Base-by-base conservation (phyloP, 1,140 invertebrate genomes). In the Kradibia gibbosae region DNA sequence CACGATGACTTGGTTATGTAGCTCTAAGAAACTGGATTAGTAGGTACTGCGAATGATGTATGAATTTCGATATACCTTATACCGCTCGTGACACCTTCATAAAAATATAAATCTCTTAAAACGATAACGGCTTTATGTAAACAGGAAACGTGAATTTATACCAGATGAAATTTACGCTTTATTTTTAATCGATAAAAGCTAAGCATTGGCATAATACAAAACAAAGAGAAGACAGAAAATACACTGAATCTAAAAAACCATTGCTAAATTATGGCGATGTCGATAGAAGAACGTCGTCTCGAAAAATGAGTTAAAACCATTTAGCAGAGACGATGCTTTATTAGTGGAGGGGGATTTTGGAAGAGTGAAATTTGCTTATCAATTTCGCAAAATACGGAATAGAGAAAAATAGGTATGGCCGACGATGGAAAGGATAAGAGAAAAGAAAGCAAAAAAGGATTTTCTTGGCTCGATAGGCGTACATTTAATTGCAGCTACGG, bases 381-480 rank as follows among this genome's bases (percentile, higher is more conserved):
- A 71, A 50, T 62, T 15, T 31, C 25, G 15, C 10, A 34, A 62
- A 3, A 42, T 48, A 28, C 28, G 25, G 3, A 31, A 34, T 53
- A 53, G 11, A 53, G 39, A 53, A 20, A 34, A n/a, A 71, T 1
- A 42, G 34, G 65, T 13, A 39, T 10, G 22, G 25, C 28, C 42
- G 28, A 17, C 25, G 31, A 28, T 17, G n/a, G 34, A 31, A 15
- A 39, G 8, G 57, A 62, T n/a, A 62, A n/a, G 42, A 15, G 45
- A 39, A 62, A 20, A 22, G 36, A 71, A 10, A 48, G 11, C 36
- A 48, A 71, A 73, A 73, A 7, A 73, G 11, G 28, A 45, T 1
- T 45, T 45, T 15, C 48, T 55, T 48, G 71, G 34, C 50, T 50
- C 15, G 75, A 70, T 70, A 70, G n/a, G 39, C 45, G 39, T 67